These are phyloP conservation scores for Platysteira castanea DNA, from an alignment of 2,113 vertebrate species.

Conservation along the genomic window DNA sequence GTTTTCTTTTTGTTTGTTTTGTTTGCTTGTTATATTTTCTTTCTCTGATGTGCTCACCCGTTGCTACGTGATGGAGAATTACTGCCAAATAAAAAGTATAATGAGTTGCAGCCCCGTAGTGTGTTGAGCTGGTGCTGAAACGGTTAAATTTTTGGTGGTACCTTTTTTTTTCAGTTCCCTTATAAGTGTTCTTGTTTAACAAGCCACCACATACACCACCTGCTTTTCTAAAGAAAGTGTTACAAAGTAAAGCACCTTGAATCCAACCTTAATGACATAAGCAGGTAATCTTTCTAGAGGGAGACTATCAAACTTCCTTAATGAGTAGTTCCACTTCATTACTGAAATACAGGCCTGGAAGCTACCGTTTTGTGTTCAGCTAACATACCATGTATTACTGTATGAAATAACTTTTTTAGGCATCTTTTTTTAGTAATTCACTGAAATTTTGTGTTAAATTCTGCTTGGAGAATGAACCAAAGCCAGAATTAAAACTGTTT, in stretches of 20 bases:
- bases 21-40: neutral
- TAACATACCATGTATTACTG: neutral
- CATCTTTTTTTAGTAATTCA: neutral
- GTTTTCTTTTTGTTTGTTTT: neutral
- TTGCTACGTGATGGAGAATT: neutral
- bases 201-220: neutral
- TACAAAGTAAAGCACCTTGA: neutral
- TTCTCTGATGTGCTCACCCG: neutral
- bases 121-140: neutral
- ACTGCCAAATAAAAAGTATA: neutral
- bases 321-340: neutral
- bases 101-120: neutral
- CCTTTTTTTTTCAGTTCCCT: neutral
- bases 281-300: constrained; percentile 13
- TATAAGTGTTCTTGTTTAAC: constrained; percentile 13
- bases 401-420: neutral
- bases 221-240: neutral
- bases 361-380: neutral
- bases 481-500: neutral
- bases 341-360: neutral
- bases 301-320: constrained; percentile 20
- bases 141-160: neutral
- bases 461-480: neutral
- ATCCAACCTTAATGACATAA: constrained; percentile 31
- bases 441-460: neutral